phyloP scores from a whole-genome alignment of 2,888 invertebrate genomes.

The Carterocephalus palaemon region DNA sequence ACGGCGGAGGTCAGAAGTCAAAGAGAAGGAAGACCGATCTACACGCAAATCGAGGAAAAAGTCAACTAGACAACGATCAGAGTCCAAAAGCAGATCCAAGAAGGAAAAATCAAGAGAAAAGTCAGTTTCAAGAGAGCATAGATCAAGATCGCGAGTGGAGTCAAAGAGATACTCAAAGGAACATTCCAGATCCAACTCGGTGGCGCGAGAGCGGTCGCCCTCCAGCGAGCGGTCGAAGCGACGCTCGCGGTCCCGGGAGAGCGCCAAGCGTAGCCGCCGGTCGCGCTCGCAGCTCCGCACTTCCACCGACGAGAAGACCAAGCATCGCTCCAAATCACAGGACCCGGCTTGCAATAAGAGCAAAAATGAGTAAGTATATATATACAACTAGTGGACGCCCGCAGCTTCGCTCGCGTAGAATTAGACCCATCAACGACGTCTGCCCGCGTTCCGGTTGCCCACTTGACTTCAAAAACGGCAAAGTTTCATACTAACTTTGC shows the following conservation, averaged over 20 bases:
- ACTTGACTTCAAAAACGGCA: too few relatives aligned
- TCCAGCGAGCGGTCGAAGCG: conserved; percentile 41
- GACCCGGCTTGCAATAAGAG: conserved; percentile 53
- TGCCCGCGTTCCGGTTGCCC: too few relatives aligned
- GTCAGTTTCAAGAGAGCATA: conserved; percentile 47
- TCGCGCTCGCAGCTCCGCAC: conserved; percentile 42
- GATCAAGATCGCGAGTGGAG: conserved; percentile 55
- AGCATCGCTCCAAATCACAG: conserved; percentile 64
- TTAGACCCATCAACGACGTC: too few relatives aligned
- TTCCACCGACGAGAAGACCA: conserved; percentile 50
- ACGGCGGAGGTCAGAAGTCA: conserved; percentile 50
- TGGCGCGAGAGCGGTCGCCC: conserved; percentile 45
- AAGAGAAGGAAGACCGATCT: conserved; percentile 52
- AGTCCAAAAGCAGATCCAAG: conserved; percentile 49
- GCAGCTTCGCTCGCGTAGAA: too few relatives aligned
- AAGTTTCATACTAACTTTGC: too few relatives aligned
- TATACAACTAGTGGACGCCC: too few relatives aligned
- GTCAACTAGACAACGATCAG: conserved; percentile 44
- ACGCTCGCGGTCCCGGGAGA: conserved; percentile 35
- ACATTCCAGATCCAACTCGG: conserved; percentile 50
- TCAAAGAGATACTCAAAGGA: conserved; percentile 49
- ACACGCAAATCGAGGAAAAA: conserved; percentile 53
- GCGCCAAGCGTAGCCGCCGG: conserved; percentile 32
- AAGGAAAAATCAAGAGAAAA: conserved; percentile 48
- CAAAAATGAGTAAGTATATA: conserved; percentile 62